phyloP scores from a whole-genome alignment of 1,140 invertebrate genomes.

The Zaprionus davidi region DNA sequence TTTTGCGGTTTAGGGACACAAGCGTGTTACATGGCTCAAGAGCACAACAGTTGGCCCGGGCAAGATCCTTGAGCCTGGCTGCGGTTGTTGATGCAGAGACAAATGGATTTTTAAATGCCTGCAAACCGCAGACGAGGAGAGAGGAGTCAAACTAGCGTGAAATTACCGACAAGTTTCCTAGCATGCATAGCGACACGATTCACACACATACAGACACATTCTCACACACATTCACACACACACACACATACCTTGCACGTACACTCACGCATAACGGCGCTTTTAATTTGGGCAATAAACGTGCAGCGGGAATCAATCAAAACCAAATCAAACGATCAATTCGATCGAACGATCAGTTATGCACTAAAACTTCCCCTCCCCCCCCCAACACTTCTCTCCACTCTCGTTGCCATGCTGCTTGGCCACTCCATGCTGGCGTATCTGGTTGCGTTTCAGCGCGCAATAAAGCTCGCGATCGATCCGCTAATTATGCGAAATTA shows the following conservation, averaged over 20 bases:
- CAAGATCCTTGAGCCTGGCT: slow-evolving; percentile 41
- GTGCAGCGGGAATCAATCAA: slow-evolving; percentile 21
- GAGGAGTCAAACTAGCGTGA: slow-evolving; percentile 42
- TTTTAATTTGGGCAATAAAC: slow-evolving; percentile 66
- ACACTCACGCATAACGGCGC: slow-evolving; percentile 67
- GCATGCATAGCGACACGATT: slow-evolving; percentile 43
- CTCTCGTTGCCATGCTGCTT: neutral
- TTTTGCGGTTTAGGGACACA: slow-evolving; percentile 55
- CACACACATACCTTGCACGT: slow-evolving; percentile 1
- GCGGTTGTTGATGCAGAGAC: slow-evolving; percentile 38
- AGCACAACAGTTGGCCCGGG: slow-evolving; percentile 57
- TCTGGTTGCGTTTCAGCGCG: slow-evolving; percentile 63
- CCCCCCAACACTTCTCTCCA: neutral
- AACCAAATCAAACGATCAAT: slow-evolving; percentile 52
- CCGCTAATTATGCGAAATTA: slow-evolving; percentile 76
- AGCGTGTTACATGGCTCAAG: slow-evolving; percentile 14
- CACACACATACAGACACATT: neutral
- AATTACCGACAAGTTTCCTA: slow-evolving; percentile 57
- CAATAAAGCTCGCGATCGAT: slow-evolving; percentile 64
- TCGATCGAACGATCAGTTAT: slow-evolving; percentile 30
- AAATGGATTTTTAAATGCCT: slow-evolving; percentile 77
- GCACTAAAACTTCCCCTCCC: neutral
- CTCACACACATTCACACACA: neutral
- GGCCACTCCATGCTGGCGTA: neutral
- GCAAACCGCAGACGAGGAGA: slow-evolving; percentile 43